Evolutionary conservation across 2,888 invertebrate species (phyloP).

Genomic region (Therioaphis trifolii): DNA sequence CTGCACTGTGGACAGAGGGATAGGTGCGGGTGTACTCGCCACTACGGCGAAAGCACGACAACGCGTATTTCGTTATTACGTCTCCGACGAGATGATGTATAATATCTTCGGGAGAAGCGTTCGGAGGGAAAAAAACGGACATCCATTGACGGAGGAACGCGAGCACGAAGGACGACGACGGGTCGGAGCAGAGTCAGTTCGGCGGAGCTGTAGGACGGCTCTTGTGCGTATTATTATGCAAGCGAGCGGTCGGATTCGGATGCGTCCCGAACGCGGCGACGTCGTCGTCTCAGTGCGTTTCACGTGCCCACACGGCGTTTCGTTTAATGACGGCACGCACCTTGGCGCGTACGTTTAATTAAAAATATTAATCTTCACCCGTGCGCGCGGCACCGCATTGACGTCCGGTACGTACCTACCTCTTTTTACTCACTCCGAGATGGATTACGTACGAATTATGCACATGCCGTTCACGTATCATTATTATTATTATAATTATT

Average conservation of each 20-base stretch:
- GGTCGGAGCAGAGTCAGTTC: conserved; percentile 29
- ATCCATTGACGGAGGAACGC: too few relatives aligned
- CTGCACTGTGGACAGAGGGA: neutral
- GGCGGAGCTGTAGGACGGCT: neutral
- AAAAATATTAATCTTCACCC: conserved; percentile 27
- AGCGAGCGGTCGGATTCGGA: conserved; percentile 32
- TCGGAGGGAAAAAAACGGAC: neutral
- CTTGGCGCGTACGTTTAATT: conserved; percentile 27
- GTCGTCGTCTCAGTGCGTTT: neutral
- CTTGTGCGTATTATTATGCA: conserved; percentile 26
- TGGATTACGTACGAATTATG: too few relatives aligned
- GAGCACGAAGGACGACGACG: neutral
- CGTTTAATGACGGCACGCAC: conserved; percentile 4
- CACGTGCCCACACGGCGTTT: conserved; percentile 15
- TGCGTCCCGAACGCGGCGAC: neutral
- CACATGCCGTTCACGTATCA: too few relatives aligned
- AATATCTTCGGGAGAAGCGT: too few relatives aligned
- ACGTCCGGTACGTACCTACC: too few relatives aligned
- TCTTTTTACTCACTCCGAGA: too few relatives aligned
- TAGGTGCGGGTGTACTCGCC: neutral
- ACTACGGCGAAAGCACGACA: too few relatives aligned
- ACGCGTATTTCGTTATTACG: too few relatives aligned
- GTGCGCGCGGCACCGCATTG: neutral
- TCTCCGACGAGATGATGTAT: too few relatives aligned
- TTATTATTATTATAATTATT: too few relatives aligned